Evolutionary conservation across 2,888 invertebrate species (phyloP), one percentile per base, ranked within the genome.

Genomic region (Acheta domesticus): DNA sequence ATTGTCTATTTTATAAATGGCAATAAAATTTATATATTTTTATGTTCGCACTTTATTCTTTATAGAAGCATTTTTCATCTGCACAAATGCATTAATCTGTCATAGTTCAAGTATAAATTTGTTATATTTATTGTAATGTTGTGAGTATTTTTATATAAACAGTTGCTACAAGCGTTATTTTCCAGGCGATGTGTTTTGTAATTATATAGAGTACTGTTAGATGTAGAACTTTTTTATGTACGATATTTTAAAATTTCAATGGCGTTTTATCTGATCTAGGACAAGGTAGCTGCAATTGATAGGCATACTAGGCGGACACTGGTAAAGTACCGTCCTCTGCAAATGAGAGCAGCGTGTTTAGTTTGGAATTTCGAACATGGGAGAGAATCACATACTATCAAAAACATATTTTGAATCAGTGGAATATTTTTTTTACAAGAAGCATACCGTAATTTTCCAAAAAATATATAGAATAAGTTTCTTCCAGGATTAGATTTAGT

Each of bases 91-190:
- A 62, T 19, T 19, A 62, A 62, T 62, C 14, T 19, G 62, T 62
- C 14, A n/a, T 62, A 19, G 14, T 62, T 62, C 14, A 62, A 62
- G 14, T n/a, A 62, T 62, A 62, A n/a, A 62, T n/a, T 62, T 62
- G 62, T 62, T 62, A 62, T 62, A 62, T 62, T 62, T 62, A 62
- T 62, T 62, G 16, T 62, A 62, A 62, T 62, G 62, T 62, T 62
- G 62, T 62, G 62, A 62, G 62, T 62, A 62, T 62, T 62, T 62
- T 62, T 62, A 62, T 62, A 62, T 62, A 62, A 19, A n/a, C 14
- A 19, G 62, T 62, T 62, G 62, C 62, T 62, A 62, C n/a, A 62
- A 62, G 62, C 62, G n/a, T 62, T 62, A 62, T 62, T 62, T 62
- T 62, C 62, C 62, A 62, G 14, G 62, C 62, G n/a, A 62, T 62